Conservation (phyloP, 2,888 invertebrate genomes). For the Drosophila buzzatii region DNA sequence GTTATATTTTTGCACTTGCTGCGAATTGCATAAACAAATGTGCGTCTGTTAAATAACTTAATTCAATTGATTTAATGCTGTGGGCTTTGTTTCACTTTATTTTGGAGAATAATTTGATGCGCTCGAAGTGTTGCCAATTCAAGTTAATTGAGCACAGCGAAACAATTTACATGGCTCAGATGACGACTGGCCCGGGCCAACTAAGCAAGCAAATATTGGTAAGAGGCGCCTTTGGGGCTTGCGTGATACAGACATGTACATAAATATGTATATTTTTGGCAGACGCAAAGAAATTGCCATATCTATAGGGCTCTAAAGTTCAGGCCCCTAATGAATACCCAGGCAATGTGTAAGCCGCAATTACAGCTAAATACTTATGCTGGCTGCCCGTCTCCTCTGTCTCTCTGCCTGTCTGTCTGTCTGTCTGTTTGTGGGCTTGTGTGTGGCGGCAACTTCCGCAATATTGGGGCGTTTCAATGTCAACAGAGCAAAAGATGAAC, state of each 20-base stretch:
- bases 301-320: slow-evolving; percentile 23
- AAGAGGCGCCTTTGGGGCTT: slow-evolving; percentile 29
- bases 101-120: slow-evolving; percentile 67
- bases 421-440: slow-evolving; percentile 14
- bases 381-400: not conserved
- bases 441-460: slow-evolving; percentile 62
- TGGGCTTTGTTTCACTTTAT: slow-evolving; percentile 25
- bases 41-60: slow-evolving; percentile 59
- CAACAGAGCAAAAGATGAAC: slow-evolving; percentile 71
- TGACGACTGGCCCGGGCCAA: slow-evolving; percentile 13
- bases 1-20: slow-evolving; percentile 39
- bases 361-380: slow-evolving; percentile 62
- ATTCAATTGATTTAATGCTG: slow-evolving; percentile 55
- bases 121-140: slow-evolving; percentile 66
- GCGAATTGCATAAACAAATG: slow-evolving; percentile 37
- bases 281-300: slow-evolving; percentile 45
- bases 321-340: slow-evolving; percentile 50
- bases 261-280: slow-evolving; percentile 4
- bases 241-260: slow-evolving; percentile 10
- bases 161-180: slow-evolving; percentile 59
- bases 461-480: slow-evolving; percentile 64
- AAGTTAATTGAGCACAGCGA: slow-evolving; percentile 65
- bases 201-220: slow-evolving; percentile 29
- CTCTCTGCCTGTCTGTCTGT: not conserved
- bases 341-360: slow-evolving; percentile 55